These are phyloP conservation scores for Apodemus agrarius DNA, from an alignment of 2,797 vertebrate genomes.

Conservation along the genomic window DNA sequence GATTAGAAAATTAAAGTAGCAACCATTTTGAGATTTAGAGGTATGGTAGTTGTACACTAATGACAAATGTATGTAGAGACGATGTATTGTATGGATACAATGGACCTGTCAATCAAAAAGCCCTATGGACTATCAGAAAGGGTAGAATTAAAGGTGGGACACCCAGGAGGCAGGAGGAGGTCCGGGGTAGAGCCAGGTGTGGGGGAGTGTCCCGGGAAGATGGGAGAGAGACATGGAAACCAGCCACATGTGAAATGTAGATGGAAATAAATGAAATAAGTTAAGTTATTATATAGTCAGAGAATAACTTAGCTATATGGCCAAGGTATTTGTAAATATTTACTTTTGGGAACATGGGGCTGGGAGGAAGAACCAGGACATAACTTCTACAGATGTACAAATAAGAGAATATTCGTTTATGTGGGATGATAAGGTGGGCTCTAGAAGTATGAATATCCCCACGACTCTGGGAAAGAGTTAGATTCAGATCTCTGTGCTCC, in stretches of 20 bases:
- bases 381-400: no score
- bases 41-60: fast-evolving
- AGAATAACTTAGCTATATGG: background rate
- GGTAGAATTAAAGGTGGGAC: background rate
- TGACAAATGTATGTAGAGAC: background rate
- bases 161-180: background rate
- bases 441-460: background rate
- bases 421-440: background rate
- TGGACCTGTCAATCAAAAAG: background rate
- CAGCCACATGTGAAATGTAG: background rate
- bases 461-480: no score
- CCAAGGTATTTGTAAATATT: background rate
- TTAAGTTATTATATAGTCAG: background rate
- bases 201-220: background rate
- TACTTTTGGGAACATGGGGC: background rate
- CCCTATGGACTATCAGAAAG: background rate
- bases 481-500: fast-evolving
- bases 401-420: background rate
- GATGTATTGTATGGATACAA: background rate
- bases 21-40: background rate
- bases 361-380: background rate
- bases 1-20: background rate
- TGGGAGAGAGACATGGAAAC: background rate
- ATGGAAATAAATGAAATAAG: background rate
- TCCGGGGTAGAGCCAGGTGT: background rate